Evolutionary conservation across 2,113 vertebrate species (phyloP).

Genomic region (Peromyscus californicus): DNA sequence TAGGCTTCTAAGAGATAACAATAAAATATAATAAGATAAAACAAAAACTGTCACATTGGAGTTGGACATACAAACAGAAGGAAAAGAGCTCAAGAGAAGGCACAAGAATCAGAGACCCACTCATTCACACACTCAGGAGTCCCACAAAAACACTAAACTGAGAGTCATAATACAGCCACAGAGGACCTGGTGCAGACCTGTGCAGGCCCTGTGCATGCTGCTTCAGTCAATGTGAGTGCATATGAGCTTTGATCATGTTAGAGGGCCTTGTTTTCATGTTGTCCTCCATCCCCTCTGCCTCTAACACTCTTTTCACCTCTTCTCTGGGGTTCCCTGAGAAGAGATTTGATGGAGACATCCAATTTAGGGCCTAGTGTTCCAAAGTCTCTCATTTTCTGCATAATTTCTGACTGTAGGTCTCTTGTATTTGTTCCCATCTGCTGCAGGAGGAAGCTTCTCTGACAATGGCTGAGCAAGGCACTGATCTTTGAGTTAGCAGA

Average conservation of each 20-base stretch:
- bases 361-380: not conserved
- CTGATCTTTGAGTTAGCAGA: not conserved
- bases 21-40: not conserved
- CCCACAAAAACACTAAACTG: not conserved
- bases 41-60: not conserved
- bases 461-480: not conserved
- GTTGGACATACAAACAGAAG: not conserved
- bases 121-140: not conserved
- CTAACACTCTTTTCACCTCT: not conserved
- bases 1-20: not conserved
- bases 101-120: not conserved
- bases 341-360: not conserved
- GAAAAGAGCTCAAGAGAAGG: not conserved
- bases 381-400: not conserved
- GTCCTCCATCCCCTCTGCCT: not conserved
- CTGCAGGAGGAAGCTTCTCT: not conserved
- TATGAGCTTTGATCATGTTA: not conserved
- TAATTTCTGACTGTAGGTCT: not conserved
- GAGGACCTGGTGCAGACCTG: too few species aligned
- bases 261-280: too few species aligned
- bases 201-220: too few species aligned
- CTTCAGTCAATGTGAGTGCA: not conserved
- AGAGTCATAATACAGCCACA: not conserved
- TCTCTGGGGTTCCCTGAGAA: not conserved
- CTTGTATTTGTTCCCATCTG: not conserved